Evolutionary conservation across 2,113 vertebrate genomes (phyloP).

Genomic region (Charadrius vociferus): DNA sequence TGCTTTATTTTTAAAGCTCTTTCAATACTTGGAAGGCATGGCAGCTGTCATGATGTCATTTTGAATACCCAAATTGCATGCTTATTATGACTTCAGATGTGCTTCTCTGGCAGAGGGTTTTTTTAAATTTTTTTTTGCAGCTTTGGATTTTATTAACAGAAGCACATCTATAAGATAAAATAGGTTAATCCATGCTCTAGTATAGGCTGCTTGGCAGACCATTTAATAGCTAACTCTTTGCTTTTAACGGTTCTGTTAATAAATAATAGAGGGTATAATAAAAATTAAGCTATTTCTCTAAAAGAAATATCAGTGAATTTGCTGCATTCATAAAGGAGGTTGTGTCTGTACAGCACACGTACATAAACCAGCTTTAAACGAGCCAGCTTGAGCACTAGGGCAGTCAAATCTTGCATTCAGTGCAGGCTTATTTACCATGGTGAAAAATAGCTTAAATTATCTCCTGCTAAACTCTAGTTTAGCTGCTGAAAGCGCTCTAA

Average conservation of each 20-base stretch:
- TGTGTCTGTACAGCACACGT: neutral
- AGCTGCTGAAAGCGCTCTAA: constrained; percentile 35
- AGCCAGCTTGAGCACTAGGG: neutral
- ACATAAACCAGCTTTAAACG: neutral
- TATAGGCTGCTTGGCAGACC: constrained; percentile 20
- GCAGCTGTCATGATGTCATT: constrained; percentile 47
- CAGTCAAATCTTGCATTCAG: neutral
- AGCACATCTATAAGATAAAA: constrained; percentile 13
- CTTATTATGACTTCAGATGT: constrained; percentile 47
- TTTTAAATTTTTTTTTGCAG: neutral
- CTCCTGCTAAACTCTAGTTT: constrained; percentile 27
- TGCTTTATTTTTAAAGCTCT: constrained; percentile 58
- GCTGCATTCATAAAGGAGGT: neutral
- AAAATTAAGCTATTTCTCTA: constrained; percentile 44
- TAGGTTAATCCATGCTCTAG: constrained; percentile 12
- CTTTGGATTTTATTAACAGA: constrained; percentile 40
- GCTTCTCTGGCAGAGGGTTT: neutral
- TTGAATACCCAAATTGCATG: constrained; percentile 47
- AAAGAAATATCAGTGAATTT: constrained; percentile 12
- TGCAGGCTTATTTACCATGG: constrained; percentile 45
- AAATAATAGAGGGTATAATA: constrained; percentile 36
- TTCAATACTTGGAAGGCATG: constrained; percentile 37
- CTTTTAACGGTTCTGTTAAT: constrained; percentile 45
- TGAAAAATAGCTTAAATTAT: constrained; percentile 55
- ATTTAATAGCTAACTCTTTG: constrained; percentile 35